These are phyloP conservation scores for Fukomys damarensis DNA, from an alignment of 2,113 vertebrate genomes.

Conservation along the genomic window DNA sequence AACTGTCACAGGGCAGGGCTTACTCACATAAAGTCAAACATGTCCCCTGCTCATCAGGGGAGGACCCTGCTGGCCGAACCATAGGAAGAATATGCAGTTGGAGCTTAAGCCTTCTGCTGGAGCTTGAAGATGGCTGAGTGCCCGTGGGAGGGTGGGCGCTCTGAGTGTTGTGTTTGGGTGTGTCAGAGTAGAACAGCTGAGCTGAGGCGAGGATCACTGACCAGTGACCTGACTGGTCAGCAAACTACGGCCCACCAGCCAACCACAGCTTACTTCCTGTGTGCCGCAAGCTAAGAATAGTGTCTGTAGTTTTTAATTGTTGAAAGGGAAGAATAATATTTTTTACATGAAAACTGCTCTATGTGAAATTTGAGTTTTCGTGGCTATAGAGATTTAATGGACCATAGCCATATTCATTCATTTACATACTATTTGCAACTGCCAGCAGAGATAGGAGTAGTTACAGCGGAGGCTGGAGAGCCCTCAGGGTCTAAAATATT, in stretches of 20 bases:
- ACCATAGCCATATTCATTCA: not conserved
- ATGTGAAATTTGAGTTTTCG: not conserved
- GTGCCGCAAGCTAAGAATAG: not conserved
- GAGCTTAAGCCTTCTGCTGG: not conserved
- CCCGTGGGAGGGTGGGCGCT: not conserved
- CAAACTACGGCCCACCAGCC: not conserved
- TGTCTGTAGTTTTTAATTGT: not conserved
- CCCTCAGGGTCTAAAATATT: not conserved
- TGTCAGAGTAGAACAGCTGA: not conserved
- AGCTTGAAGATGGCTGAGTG: not conserved
- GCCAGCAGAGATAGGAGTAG: not conserved
- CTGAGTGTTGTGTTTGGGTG: not conserved
- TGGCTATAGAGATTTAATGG: not conserved
- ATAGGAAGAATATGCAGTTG: not conserved
- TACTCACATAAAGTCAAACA: not conserved
- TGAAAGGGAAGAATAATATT: not conserved
- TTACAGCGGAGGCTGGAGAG: not conserved
- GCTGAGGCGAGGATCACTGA: not conserved
- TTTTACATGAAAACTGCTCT: slow-evolving; percentile 6
- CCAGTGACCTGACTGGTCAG: too few relatives aligned
- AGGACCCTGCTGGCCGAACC: not conserved
- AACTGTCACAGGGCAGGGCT: not conserved
- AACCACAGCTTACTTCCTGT: not conserved
- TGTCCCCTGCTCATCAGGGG: not conserved
- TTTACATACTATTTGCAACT: not conserved